These are phyloP conservation scores for Battus philenor DNA, from an alignment of 1,140 invertebrate species.

Conservation along the genomic window DNA sequence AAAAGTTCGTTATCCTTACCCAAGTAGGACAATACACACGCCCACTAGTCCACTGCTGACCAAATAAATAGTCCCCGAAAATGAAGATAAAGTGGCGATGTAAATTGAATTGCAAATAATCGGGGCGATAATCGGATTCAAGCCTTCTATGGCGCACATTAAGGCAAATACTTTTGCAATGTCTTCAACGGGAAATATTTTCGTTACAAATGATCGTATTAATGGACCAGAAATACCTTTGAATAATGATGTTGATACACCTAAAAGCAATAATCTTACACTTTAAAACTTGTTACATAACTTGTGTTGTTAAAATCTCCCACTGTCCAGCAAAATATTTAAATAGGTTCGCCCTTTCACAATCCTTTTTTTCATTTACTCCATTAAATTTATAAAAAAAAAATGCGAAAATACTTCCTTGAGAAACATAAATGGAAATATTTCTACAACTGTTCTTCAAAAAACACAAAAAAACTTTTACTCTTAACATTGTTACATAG, in stretches of 20 bases:
- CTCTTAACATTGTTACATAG: too few relatives aligned
- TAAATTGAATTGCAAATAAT: constrained; percentile 80
- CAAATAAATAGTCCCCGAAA: constrained; percentile 76
- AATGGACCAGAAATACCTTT: constrained; percentile 77
- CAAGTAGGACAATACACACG: constrained; percentile 54
- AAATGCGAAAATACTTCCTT: too few relatives aligned
- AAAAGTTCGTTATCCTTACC: too few relatives aligned
- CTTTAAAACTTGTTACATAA: too few relatives aligned
- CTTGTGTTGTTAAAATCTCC: too few relatives aligned
- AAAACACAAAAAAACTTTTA: too few relatives aligned
- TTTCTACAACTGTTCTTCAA: too few relatives aligned
- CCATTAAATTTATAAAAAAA: too few relatives aligned
- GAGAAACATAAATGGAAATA: too few relatives aligned
- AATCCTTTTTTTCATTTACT: too few relatives aligned
- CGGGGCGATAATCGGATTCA: constrained; percentile 77
- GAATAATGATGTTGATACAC: constrained; percentile 73
- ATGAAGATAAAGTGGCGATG: constrained; percentile 64
- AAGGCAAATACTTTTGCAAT: constrained; percentile 81
- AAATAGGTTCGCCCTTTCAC: too few relatives aligned
- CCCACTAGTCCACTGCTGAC: constrained; percentile 64
- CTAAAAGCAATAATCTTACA: constrained; percentile 50
- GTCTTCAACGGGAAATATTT: constrained; percentile 79
- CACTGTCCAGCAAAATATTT: too few relatives aligned
- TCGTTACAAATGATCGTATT: constrained; percentile 80
- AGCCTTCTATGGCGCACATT: constrained; percentile 78